Percentiles rank a stretch among this genome's conserved stretches.
phyloP scores from a whole-genome alignment of 2,888 invertebrate species.

The Brenthis hecate region DNA sequence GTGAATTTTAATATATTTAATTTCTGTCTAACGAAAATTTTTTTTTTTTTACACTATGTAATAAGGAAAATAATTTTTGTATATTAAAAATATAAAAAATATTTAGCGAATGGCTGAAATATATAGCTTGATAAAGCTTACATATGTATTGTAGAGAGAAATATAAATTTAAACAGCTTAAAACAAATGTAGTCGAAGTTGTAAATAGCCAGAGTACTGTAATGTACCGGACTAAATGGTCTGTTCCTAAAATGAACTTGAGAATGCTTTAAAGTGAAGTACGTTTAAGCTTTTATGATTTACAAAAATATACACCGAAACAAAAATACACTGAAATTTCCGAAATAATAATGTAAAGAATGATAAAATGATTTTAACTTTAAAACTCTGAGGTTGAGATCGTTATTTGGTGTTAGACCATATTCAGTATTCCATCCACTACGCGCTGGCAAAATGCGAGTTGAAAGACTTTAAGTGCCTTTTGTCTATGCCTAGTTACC shows the following conservation, averaged over 20 bases:
- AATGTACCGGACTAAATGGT: conserved; percentile 11
- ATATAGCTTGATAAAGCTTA: no score
- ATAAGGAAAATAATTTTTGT: neutral
- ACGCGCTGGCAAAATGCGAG: no score
- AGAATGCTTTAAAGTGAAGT: conserved; percentile 19
- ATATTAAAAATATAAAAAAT: no score
- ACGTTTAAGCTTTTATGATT: conserved; percentile 24
- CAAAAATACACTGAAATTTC: neutral
- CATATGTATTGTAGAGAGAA: neutral
- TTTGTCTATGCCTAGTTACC: no score
- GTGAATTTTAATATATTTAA: neutral
- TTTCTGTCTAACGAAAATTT: neutral
- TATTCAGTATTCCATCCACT: no score
- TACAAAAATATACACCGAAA: conserved; percentile 19
- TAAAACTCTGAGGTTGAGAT: no score
- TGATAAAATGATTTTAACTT: no score
- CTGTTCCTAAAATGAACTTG: conserved; percentile 18
- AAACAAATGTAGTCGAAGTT: conserved; percentile 13
- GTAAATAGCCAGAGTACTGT: conserved; percentile 7
- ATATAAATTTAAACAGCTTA: neutral
- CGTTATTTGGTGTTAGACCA: no score
- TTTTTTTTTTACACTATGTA: no score
- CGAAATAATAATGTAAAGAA: no score
- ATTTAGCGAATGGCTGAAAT: no score
- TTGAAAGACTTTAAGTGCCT: no score